Conservation (phyloP, 2,797 vertebrate species). For the Borostomias antarcticus region DNA sequence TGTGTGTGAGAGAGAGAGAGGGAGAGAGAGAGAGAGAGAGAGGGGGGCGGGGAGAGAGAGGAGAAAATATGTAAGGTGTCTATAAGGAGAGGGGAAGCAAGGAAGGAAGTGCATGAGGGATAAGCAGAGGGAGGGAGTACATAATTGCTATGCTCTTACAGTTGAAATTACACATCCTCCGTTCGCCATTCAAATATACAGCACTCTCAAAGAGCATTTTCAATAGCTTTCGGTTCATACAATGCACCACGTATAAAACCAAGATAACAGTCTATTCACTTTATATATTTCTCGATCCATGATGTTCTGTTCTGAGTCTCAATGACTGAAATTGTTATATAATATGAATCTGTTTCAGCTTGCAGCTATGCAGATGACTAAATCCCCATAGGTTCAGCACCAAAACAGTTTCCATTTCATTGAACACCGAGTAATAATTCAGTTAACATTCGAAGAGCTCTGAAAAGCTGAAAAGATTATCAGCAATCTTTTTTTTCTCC, state of each 20-base stretch:
- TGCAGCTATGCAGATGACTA: constrained; percentile 50
- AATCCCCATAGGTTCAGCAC: constrained; percentile 73
- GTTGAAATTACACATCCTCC: constrained; percentile 56
- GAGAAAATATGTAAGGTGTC: constrained; percentile 63
- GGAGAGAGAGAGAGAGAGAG: neutral
- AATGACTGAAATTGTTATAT: no score
- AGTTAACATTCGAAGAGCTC: constrained; percentile 68
- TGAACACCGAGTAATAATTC: constrained; percentile 63
- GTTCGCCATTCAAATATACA: constrained; percentile 64
- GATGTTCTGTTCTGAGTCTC: no score
- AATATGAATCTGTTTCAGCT: constrained; percentile 52
- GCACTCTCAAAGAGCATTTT: constrained; percentile 56
- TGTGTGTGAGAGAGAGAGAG: constrained; percentile 15
- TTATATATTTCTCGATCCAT: no score
- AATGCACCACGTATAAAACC: constrained; percentile 61
- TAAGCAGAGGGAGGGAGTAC: constrained; percentile 58
- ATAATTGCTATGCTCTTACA: constrained; percentile 49
- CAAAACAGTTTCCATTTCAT: constrained; percentile 64
- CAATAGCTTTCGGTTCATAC: constrained; percentile 56
- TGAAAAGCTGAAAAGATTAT: constrained; percentile 64
- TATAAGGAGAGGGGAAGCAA: constrained; percentile 39
- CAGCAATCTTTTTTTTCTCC: constrained; percentile 49
- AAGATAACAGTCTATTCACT: constrained; percentile 74
- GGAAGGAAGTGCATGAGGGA: constrained; percentile 60
- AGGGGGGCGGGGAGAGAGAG: neutral